Evolutionary conservation across 2,888 invertebrate genomes (phyloP), one percentile per base, ranked within the genome.

Genomic region (Branchinecta sandiegonensis): DNA sequence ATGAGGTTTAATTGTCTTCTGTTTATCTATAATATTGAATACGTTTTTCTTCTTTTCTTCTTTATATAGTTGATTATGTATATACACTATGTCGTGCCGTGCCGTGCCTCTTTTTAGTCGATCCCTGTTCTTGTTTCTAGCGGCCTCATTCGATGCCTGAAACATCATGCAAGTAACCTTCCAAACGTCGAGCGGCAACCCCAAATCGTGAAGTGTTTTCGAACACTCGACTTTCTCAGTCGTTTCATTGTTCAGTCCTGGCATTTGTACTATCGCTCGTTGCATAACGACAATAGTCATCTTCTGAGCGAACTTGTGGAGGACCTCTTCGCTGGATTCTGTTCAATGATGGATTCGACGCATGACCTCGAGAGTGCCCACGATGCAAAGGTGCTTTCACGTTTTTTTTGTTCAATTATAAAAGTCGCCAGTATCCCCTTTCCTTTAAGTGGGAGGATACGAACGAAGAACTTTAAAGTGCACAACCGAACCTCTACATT

Each of bases 221-320:
- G 89, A 69, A 92, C 93, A 0, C 80, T 94, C 65, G 94, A 94
- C 76, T 93, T 92, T 71, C 90, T 95, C 73, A 92, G 94, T 78
- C 89, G 94, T 72, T 84, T 95, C 74, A 89, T 94, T 3, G 93
- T 94, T 50, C 89, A 94, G 73, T 94, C 94, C 64, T 82, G 92
- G 8, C 77, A 89, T 56, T 76, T 93, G 56, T 93, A 92, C 79
- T 86, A 90, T 0, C 82, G 90, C 17, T 92, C 92, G 0, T 92
- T 90, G 0, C 90, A 89, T 10, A 91, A 90, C 0, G 88, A 90
- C 77, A 90, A 88, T 75, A 92, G 92, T 75, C 93, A 93, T 75
- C 88, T 88, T 74, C 94, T 94, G 76, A 81, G 87, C 11, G 77
- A 87, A 14, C 92, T 93, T 76, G 73, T 78, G n/a, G 73, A 75